Conservation (phyloP, 2,888 invertebrate species). For the Macrophya alboannulata region DNA sequence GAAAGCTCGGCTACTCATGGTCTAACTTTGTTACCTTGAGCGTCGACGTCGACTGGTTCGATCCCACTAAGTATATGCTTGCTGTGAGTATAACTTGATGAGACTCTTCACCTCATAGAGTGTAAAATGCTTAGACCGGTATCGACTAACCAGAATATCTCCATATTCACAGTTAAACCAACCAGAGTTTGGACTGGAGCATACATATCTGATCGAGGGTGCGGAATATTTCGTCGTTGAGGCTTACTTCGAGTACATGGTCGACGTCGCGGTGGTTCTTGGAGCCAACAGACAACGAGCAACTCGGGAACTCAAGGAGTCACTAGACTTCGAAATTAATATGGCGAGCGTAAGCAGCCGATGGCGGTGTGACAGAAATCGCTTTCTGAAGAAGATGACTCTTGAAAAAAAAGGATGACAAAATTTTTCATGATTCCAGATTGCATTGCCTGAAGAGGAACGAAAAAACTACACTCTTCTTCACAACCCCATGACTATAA, state of each 20-base stretch:
- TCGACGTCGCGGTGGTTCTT: constrained; percentile 77
- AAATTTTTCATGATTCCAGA: background rate
- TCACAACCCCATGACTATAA: constrained; percentile 95
- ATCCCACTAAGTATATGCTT: constrained; percentile 91
- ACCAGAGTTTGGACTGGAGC: constrained; percentile 90
- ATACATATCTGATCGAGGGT: constrained; percentile 93
- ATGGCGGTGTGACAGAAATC: too few species aligned
- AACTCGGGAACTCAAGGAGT: constrained; percentile 87
- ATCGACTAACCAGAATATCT: background rate
- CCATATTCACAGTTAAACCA: constrained; percentile 88
- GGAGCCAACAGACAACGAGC: constrained; percentile 90
- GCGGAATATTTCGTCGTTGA: constrained; percentile 91
- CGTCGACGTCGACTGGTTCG: constrained; percentile 93
- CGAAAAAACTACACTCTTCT: constrained; percentile 94
- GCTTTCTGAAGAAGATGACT: background rate
- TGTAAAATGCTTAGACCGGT: background rate
- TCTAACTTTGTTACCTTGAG: constrained; percentile 96
- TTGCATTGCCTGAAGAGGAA: constrained; percentile 83
- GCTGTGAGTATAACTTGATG: constrained; percentile 84
- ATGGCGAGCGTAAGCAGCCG: constrained; percentile 92
- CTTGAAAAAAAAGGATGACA: background rate
- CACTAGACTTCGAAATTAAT: constrained; percentile 93
- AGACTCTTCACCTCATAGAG: background rate
- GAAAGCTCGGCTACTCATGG: constrained; percentile 91
- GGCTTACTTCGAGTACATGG: constrained; percentile 90